Evolutionary conservation across 2,797 vertebrate species (phyloP), one percentile per base, ranked within the genome.

Genomic region (Psittacula echo): DNA sequence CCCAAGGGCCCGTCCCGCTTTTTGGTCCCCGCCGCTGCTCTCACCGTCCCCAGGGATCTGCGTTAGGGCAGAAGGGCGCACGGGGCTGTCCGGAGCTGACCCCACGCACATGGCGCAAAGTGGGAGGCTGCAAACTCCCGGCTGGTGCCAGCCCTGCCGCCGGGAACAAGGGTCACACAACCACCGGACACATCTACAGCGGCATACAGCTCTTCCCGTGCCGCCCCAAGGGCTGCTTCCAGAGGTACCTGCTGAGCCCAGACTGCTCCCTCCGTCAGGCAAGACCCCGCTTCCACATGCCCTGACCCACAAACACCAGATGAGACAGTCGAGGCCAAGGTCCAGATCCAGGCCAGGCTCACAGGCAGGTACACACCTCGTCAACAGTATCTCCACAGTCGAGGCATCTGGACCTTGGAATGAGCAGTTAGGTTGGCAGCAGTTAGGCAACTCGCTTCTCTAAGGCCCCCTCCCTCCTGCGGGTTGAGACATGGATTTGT

Each of bases 341-440:
- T 89, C 71, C 93, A 51, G 51, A 68, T 26, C 32, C 77, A 29
- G 11, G 66, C 12, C 65, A 27, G 39, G 51, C 23, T 4, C 71
- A 0, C 11, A 4, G 48, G 72, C 58, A 51, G 24, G 16, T 1
- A 56, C 88, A 50, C 75, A 83, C 90, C 88, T 85, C 64, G 8
- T 29, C 79, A 0, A 0, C 72, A 16, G 54, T 85, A 77, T 74
- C 92, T 61, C 26, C 13, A 1, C 60, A 12, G 64, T 8, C 11
- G 1, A 39, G 54, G 71, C 64, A 21, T 27, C 95, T 85, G 91
- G 91, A 95, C 89, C 91, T 92, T 93, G 95, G 96, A 95, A 85
- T 50, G 60, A 76, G 67, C 51, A 18, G 4, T 11, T n/a, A 6
- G 2, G 74, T 4, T 67, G 66, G 50, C 64, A 87, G 70, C 22